Conservation (phyloP, 2,888 invertebrate genomes). For the Conomelus anceps region DNA sequence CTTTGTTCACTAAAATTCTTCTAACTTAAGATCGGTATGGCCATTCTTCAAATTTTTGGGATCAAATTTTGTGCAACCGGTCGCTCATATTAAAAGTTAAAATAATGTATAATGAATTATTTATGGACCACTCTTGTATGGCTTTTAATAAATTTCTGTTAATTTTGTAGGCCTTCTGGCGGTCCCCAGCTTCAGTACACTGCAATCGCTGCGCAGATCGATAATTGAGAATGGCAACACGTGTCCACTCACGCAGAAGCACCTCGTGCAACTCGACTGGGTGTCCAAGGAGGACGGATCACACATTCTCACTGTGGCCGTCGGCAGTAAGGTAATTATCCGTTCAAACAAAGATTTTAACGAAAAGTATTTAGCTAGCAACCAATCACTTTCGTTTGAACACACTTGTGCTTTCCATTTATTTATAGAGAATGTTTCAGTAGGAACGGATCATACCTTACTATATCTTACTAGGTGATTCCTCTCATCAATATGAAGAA, state of each 20-base stretch:
- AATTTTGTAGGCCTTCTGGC: conserved; percentile 57
- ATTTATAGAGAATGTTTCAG: too few relatives aligned
- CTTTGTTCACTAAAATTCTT: too few relatives aligned
- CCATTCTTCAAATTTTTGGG: too few relatives aligned
- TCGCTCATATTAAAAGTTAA: not conserved
- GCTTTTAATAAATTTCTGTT: conserved; percentile 11
- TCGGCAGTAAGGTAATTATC: conserved; percentile 65
- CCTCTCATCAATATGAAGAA: too few relatives aligned
- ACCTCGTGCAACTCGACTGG: conserved; percentile 95
- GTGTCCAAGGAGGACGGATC: conserved; percentile 98
- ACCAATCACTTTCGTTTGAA: too few relatives aligned
- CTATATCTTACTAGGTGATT: too few relatives aligned
- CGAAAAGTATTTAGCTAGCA: too few relatives aligned
- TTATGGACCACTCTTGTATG: not conserved
- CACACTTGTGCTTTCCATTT: too few relatives aligned
- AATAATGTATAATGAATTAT: too few relatives aligned
- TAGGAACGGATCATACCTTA: too few relatives aligned
- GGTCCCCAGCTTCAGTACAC: conserved; percentile 83
- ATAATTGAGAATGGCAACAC: conserved; percentile 89
- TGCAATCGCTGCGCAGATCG: conserved; percentile 78
- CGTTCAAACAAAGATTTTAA: too few relatives aligned
- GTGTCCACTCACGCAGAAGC: conserved; percentile 83
- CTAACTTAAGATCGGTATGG: too few relatives aligned
- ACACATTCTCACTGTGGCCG: conserved; percentile 93
- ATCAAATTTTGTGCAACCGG: not conserved